These are phyloP conservation scores for Agonopterix arenella DNA, from an alignment of 2,888 invertebrate species.

Conservation along the genomic window DNA sequence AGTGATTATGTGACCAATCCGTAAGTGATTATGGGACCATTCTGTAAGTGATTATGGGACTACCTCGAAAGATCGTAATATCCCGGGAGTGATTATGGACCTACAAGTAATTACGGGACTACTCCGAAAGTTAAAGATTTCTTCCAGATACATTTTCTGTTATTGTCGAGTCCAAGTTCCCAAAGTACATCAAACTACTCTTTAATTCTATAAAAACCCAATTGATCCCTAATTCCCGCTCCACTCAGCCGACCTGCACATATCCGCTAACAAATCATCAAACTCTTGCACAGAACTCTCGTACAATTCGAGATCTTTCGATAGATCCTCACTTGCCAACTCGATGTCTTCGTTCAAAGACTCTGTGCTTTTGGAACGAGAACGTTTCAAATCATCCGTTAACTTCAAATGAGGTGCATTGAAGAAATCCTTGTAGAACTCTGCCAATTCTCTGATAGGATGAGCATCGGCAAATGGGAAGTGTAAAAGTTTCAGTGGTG, in stretches of 20 bases:
- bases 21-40: no score
- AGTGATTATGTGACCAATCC: no score
- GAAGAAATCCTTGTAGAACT: constrained; percentile 89
- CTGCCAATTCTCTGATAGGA: constrained; percentile 84
- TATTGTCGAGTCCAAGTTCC: no score
- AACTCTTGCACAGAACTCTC: constrained; percentile 85
- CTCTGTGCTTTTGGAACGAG: constrained; percentile 29
- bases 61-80: no score
- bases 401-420: constrained; percentile 77
- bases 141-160: no score
- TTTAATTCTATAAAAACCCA: not conserved
- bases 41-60: no score
- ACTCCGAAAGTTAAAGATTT: no score
- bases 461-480: constrained; percentile 87
- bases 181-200: no score
- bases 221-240: constrained; percentile 45
- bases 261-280: constrained; percentile 84
- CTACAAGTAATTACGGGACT: no score
- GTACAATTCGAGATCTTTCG: constrained; percentile 83
- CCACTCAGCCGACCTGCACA: constrained; percentile 81
- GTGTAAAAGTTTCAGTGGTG: constrained; percentile 83
- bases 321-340: constrained; percentile 74
- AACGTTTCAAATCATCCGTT: constrained; percentile 32
- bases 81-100: no score
- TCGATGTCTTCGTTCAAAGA: constrained; percentile 35